These are phyloP conservation scores for Ophthalmolycus amberensis DNA, from an alignment of 2,113 vertebrate genomes.

Conservation along the genomic window DNA sequence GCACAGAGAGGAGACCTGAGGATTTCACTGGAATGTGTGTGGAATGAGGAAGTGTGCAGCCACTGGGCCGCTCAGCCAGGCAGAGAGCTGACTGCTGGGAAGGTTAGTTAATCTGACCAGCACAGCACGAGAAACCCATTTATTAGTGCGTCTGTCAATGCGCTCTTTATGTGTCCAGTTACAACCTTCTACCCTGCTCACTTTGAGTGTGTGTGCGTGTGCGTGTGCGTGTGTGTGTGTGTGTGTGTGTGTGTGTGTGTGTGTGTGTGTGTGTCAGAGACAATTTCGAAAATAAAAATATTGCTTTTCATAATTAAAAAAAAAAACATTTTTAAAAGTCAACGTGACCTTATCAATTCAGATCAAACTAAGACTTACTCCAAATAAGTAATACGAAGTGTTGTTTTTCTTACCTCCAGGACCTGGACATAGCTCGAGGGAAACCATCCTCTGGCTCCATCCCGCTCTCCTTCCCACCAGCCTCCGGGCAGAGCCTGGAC, in stretches of 20 bases:
- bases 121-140: conserved; percentile 40
- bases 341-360: neutral
- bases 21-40: conserved; percentile 65
- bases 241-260: too few species aligned
- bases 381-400: neutral
- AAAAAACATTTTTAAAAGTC: neutral
- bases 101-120: conserved; percentile 57
- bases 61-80: conserved; percentile 10
- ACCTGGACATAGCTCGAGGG: conserved; percentile 95
- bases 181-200: neutral
- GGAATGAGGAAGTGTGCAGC: conserved; percentile 78
- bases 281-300: neutral
- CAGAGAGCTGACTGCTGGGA: neutral
- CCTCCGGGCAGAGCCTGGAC: conserved; percentile 91
- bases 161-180: conserved; percentile 27
- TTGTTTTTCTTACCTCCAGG: conserved; percentile 87
- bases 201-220: too few species aligned
- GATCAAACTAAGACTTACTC: neutral
- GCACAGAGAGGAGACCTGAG: conserved; percentile 51
- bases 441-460: conserved; percentile 93
- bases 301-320: neutral
- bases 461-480: conserved; percentile 98
- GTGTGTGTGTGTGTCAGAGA: neutral
- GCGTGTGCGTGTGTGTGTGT: too few species aligned
- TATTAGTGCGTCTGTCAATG: conserved; percentile 32